Evolutionary conservation across 2,888 invertebrate genomes (phyloP), one percentile per base, ranked within the genome.

Genomic region (Phania funesta): DNA sequence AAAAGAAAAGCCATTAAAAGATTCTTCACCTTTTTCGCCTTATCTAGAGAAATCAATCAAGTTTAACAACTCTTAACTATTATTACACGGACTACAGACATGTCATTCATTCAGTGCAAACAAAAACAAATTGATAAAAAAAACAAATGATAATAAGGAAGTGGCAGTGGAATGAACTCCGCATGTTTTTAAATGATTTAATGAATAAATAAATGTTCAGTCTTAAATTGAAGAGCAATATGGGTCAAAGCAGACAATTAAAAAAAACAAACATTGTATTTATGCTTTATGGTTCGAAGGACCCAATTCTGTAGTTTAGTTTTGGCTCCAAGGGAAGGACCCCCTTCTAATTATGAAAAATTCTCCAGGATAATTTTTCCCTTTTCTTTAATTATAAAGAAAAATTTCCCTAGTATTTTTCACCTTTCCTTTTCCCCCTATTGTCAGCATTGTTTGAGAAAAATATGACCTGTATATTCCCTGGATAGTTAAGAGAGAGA

Each of bases 41-140:
- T 71, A 71, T 78, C 71, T 71, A 65, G 22, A 58, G 48, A 78
- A 78, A 78, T 78, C 78, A 78, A 78, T 78, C 78, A 78, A 65
- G 76, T 78, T 78, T 78, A 71, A 78, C 64, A 78, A 64, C 54
- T 77, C 60, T 64, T 62, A 70, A 60, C 76, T 60, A 68, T 62
- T 60, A 76, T 67, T 50, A 67, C 58, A 60, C 29, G 75, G 58
- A 75, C 65, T 54, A 65, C 65, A 75, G 65, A 67, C 65, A 65
- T 75, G 65, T 38, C 75, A 58, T n/a, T 35, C 48, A 48, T 32
- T 54, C 22, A 35, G n/a, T 22, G 24, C 52, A 54, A 54, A 44
- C 52, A 52, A 52, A 44, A 50, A 29, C 48, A 62, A 73, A 41
- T 50, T 71, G 38, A 68, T 68, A 54, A 50, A 60, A 35, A 56